phyloP scores from a whole-genome alignment of 2,797 vertebrate genomes.

The Anabacerthia variegaticeps region DNA sequence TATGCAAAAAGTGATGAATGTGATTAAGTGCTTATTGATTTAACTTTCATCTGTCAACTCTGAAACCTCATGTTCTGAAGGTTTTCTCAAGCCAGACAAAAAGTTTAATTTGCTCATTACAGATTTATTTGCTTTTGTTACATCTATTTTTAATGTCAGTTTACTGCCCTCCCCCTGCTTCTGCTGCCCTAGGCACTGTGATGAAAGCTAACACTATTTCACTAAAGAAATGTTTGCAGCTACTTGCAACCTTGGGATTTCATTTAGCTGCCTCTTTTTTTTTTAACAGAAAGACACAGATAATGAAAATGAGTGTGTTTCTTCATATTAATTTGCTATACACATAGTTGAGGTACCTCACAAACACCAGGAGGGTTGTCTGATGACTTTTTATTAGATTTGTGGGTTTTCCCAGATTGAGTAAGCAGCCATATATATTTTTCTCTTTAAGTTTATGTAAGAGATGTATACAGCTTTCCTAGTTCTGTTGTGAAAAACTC shows the following conservation, averaged over 20 bases:
- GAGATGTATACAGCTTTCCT: background rate
- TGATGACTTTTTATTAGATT: background rate
- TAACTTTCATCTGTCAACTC: background rate
- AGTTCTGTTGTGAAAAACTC: background rate
- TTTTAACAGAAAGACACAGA: background rate
- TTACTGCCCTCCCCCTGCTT: background rate
- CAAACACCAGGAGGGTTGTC: background rate
- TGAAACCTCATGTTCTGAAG: background rate
- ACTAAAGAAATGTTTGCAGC: background rate
- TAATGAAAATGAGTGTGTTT: background rate
- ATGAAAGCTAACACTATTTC: background rate
- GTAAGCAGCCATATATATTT: background rate
- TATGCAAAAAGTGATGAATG: background rate
- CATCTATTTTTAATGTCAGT: background rate
- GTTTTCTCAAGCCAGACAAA: background rate
- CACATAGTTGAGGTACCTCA: background rate
- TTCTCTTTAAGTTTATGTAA: background rate
- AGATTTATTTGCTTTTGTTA: background rate
- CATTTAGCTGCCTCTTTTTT: background rate
- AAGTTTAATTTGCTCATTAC: background rate
- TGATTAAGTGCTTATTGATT: background rate
- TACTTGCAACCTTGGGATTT: background rate
- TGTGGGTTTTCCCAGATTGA: background rate
- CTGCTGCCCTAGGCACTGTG: background rate
- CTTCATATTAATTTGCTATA: background rate